Conservation (phyloP, 2,888 invertebrate genomes). For the Anoncus sp. region DNA sequence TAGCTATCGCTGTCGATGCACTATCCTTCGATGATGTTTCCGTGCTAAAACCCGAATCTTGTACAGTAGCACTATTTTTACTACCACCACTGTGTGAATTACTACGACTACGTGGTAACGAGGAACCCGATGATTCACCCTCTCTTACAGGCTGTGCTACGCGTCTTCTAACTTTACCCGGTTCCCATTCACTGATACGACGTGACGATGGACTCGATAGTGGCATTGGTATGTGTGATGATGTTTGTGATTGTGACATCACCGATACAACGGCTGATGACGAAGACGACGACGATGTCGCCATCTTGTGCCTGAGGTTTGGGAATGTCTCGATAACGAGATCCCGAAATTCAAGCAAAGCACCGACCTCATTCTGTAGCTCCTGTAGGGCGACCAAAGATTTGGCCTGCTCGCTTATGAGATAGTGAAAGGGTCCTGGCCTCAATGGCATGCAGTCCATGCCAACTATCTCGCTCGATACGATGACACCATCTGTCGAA, state of each 20-base stretch:
- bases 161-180: constrained; percentile 90
- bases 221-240: constrained; percentile 81
- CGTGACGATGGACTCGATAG: constrained; percentile 82
- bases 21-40: constrained; percentile 93
- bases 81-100: constrained; percentile 86
- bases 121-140: constrained; percentile 79
- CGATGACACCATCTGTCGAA: constrained; percentile 73
- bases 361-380: constrained; percentile 97
- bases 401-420: constrained; percentile 95
- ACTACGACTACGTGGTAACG: constrained; percentile 87
- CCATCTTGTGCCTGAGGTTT: constrained; percentile 94
- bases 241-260: constrained; percentile 84
- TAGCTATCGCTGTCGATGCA: constrained; percentile 86
- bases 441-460: constrained; percentile 93
- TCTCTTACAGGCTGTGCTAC: constrained; percentile 77
- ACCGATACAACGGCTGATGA: constrained; percentile 82
- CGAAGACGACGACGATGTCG: constrained; percentile 86
- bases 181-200: constrained; percentile 89
- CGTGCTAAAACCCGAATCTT: constrained; percentile 96
- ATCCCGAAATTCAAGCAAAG: constrained; percentile 95
- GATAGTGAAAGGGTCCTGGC: constrained; percentile 91
- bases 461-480: constrained; percentile 83
- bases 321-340: constrained; percentile 98
- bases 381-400: constrained; percentile 94
- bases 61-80: constrained; percentile 88